These are phyloP conservation scores for Myrmecophaga tridactyla DNA, from an alignment of 2,113 vertebrate genomes.

Conservation along the genomic window DNA sequence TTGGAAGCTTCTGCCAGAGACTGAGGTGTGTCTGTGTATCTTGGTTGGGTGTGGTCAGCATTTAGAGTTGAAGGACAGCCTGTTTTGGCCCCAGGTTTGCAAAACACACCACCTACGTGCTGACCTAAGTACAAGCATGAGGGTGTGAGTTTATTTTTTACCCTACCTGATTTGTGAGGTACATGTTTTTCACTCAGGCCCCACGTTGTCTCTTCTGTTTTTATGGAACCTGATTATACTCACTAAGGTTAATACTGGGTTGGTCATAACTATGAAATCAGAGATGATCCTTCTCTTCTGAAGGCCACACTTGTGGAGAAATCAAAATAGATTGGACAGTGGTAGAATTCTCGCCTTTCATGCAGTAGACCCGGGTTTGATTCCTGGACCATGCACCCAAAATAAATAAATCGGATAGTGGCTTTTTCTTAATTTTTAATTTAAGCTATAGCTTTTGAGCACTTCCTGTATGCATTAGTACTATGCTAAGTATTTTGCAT, in stretches of 20 bases:
- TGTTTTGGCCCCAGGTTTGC: slow-evolving; percentile 49
- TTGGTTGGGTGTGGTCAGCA: slow-evolving; percentile 61
- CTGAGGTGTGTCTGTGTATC: slow-evolving; percentile 59
- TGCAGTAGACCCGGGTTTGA: no score
- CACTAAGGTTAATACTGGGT: background rate
- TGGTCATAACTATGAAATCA: slow-evolving; percentile 8
- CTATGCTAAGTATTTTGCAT: background rate
- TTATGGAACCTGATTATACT: background rate
- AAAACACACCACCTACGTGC: slow-evolving; percentile 49
- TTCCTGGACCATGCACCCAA: no score
- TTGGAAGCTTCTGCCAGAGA: slow-evolving; percentile 60
- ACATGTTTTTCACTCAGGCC: background rate
- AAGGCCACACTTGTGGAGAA: background rate
- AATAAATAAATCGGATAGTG: no score
- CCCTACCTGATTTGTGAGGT: slow-evolving; percentile 22
- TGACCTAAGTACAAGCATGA: slow-evolving; percentile 19
- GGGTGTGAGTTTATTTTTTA: slow-evolving; percentile 36
- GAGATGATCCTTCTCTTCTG: background rate
- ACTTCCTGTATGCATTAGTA: background rate
- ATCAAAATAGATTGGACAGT: background rate
- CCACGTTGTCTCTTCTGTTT: background rate
- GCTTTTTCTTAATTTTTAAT: no score
- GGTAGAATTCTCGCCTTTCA: no score
- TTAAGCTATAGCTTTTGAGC: background rate
- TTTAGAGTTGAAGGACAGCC: slow-evolving; percentile 43